A percentile compares a stretch with the other conserved stretches of the same genome.
Evolutionary conservation across 1,140 invertebrate genomes (phyloP).

Genomic region (Asbolus verrucosus): DNA sequence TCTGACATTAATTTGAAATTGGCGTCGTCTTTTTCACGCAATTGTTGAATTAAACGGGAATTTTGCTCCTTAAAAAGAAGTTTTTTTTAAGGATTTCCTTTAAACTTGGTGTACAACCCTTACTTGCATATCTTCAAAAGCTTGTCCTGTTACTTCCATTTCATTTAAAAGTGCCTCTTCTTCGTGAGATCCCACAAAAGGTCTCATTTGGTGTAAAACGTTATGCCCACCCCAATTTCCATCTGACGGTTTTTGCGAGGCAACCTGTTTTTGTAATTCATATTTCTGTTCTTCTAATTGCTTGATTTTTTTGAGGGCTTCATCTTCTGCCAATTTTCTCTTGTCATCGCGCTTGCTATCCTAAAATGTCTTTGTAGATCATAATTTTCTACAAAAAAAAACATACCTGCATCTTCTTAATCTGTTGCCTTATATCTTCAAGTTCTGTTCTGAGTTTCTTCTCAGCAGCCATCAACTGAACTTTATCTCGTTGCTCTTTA

Average conservation of each 20-base stretch:
- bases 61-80: constrained; percentile 88
- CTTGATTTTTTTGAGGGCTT: constrained; percentile 94
- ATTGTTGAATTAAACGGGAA: constrained; percentile 93
- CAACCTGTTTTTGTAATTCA: constrained; percentile 84
- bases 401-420: constrained; percentile 83
- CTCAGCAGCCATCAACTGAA: constrained; percentile 95
- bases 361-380: constrained; percentile 63
- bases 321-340: constrained; percentile 94
- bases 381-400: not conserved
- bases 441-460: constrained; percentile 90
- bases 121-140: constrained; percentile 97
- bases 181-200: constrained; percentile 80
- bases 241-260: constrained; percentile 85
- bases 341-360: constrained; percentile 93
- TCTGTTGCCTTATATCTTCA: constrained; percentile 87
- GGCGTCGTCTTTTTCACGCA: constrained; percentile 98
- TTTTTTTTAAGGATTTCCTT: too few species aligned
- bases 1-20: constrained; percentile 99
- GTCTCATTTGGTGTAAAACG: constrained; percentile 67
- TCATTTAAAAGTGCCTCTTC: constrained; percentile 98
- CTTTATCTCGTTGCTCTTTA: constrained; percentile 96
- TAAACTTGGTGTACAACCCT: constrained; percentile 1
- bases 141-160: constrained; percentile 99
- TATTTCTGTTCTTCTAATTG: constrained; percentile 93
- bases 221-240: constrained; percentile 67